Evolutionary conservation across 2,888 invertebrate genomes (phyloP), one percentile per base, ranked within the genome.

Genomic region (Tipula unca): DNA sequence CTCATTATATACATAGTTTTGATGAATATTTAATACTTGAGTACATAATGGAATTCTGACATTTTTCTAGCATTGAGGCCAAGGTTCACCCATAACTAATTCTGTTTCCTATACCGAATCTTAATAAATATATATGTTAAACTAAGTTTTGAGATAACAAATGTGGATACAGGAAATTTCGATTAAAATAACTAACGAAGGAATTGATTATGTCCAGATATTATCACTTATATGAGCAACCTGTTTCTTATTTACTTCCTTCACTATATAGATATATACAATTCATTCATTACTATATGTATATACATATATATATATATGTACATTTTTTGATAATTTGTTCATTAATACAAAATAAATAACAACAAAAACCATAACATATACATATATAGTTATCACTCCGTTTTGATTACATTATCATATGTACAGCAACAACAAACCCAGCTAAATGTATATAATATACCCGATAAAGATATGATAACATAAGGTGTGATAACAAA

Each of bases 401-500:
- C 10, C 69, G n/a, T 25, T 69, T 69, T 69, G 69, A 69, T 69
- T 69, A 69, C 25, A 25, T 10, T 69, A 69, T 69, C 69, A 25
- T 69, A 25, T 69, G 4, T n/a, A n/a, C 69, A 69, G 25, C 69
- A 69, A 69, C 69, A 69, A 69, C 69, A 69, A 69, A n/a, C n/a
- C 10, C 69, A 25, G 13, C 25, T 69, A 25, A 48, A 48, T 48
- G 69, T 69, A 69, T 69, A 69, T 69, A 69, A 69, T 69, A 69
- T 69, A 69, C 84, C 86, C 85, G 87, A 87, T 87, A 87, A 87
- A 87, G 87, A 87, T 87, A 87, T 87, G 87, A 87, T 87, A 87
- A 87, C 87, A 85, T 84, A 87, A 87, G 87, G 87, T 87, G 87
- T 87, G 87, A 87, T 87, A 87, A 87, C 86, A 86, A 69, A 87